phyloP scores from a whole-genome alignment of 2,113 vertebrate genomes.

The Ctenomys sociabilis region DNA sequence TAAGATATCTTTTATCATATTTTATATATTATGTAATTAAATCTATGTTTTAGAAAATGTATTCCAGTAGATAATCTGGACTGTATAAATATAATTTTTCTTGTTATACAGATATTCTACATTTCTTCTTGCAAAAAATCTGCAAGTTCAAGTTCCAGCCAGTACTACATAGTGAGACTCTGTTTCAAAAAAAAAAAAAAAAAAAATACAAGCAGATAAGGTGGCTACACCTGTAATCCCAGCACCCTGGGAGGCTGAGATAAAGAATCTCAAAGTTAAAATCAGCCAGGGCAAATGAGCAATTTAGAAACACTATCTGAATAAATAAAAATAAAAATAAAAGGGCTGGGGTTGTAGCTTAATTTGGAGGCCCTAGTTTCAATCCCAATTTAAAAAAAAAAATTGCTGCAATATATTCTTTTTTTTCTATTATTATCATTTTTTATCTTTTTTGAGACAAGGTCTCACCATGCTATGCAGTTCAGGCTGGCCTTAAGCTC shows the following conservation, averaged over 20 bases:
- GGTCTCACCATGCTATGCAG: no score
- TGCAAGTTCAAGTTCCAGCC: background rate
- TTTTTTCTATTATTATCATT: no score
- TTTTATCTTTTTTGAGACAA: no score
- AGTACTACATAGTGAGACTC: background rate
- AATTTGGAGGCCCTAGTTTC: background rate
- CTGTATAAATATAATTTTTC: background rate
- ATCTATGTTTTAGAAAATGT: background rate
- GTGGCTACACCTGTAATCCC: background rate
- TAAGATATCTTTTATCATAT: background rate
- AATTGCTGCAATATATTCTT: no score
- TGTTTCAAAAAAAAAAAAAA: background rate
- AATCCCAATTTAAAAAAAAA: background rate
- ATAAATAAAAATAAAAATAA: background rate
- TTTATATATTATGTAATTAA: background rate
- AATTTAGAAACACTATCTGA: no score
- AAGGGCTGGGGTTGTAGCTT: background rate
- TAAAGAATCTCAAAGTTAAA: background rate
- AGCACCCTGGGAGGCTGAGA: background rate
- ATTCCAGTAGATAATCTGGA: background rate
- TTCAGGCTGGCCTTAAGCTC: no score
- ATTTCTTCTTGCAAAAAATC: background rate
- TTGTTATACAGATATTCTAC: background rate
- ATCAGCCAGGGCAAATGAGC: background rate
- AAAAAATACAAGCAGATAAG: background rate